phyloP scores from a whole-genome alignment of 2,113 vertebrate genomes.

The Notechis scutatus region DNA sequence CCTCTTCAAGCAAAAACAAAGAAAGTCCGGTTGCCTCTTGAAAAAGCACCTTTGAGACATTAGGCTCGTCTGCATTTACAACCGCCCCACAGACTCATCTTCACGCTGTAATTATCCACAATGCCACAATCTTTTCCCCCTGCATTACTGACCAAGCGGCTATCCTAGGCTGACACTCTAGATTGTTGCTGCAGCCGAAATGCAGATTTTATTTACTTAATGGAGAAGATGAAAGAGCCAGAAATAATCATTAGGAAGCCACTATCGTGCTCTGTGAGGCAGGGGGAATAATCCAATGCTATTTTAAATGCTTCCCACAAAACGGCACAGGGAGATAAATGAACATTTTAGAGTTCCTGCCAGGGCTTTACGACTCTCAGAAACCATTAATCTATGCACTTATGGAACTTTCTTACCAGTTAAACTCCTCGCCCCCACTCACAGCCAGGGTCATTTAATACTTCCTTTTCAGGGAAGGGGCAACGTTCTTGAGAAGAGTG shows the following conservation, averaged over 20 bases:
- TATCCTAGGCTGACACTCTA: not conserved
- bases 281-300: slow-evolving; percentile 13
- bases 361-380: slow-evolving; percentile 40
- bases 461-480: slow-evolving; percentile 54
- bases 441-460: slow-evolving; percentile 65
- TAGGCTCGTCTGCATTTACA: not conserved
- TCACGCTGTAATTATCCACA: not conserved
- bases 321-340: slow-evolving; percentile 37
- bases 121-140: not conserved
- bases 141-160: too few species aligned
- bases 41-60: not conserved
- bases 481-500: slow-evolving; percentile 66
- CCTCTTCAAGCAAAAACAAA: not conserved
- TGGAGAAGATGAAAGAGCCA: not conserved
- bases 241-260: not conserved
- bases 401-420: slow-evolving; percentile 58
- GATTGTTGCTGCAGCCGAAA: not conserved
- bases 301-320: slow-evolving; percentile 37
- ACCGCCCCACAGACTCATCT: not conserved
- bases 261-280: not conserved
- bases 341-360: slow-evolving; percentile 39
- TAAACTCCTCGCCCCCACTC: slow-evolving; percentile 50
- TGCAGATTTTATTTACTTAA: not conserved
- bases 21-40: not conserved
- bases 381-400: slow-evolving; percentile 56